Evolutionary conservation across 1,140 invertebrate species (phyloP).

Genomic region (Aphelinus certus): DNA sequence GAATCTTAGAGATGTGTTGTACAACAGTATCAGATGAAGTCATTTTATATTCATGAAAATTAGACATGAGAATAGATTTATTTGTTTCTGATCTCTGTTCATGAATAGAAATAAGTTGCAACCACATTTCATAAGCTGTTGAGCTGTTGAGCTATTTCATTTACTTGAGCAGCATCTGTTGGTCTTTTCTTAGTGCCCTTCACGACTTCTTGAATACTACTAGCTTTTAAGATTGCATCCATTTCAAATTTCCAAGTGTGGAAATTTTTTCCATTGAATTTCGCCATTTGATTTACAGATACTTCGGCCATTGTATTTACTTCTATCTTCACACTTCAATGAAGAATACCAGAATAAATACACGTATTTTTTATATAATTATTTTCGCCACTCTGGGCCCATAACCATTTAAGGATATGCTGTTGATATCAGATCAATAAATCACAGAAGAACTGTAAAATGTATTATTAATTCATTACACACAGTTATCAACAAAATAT

Average conservation of each 20-base stretch:
- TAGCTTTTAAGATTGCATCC: constrained; percentile 31
- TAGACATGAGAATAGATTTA: neutral
- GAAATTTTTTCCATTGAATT: constrained; percentile 40
- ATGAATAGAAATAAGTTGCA: neutral
- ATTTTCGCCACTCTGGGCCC: too few species aligned
- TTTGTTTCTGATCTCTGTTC: neutral
- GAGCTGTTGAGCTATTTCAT: too few species aligned
- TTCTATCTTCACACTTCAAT: too few species aligned
- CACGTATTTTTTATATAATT: too few species aligned
- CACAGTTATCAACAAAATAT: too few species aligned
- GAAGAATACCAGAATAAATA: too few species aligned
- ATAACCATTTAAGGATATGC: too few species aligned
- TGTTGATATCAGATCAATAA: too few species aligned
- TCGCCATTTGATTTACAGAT: neutral
- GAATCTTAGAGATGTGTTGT: neutral
- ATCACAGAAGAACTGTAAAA: too few species aligned
- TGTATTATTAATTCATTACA: too few species aligned
- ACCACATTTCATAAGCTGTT: neutral
- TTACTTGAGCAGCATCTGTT: neutral
- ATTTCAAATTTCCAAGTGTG: constrained; percentile 41
- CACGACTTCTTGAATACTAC: neutral
- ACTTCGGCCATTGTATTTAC: too few species aligned
- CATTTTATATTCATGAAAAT: constrained; percentile 3
- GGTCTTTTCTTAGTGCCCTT: neutral
- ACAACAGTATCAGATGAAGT: neutral